Percentiles rank a stretch among this genome's conserved stretches.
Conservation (phyloP, 2,888 invertebrate genomes). For the Vannuccia rotundouncinata region DNA sequence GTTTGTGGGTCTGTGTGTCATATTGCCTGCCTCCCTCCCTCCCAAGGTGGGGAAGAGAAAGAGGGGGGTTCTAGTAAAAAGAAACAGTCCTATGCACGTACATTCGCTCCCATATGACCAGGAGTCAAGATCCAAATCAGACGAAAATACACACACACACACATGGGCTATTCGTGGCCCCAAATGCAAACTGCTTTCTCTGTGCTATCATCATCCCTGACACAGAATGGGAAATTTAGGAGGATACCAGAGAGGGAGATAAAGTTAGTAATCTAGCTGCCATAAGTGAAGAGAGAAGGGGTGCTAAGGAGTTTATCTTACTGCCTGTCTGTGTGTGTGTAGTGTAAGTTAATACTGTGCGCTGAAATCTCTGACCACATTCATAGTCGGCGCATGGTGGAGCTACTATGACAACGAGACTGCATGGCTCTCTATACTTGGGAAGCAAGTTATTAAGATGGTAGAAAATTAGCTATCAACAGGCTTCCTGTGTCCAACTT, state of each 20-base stretch:
- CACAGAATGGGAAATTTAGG: too few relatives aligned
- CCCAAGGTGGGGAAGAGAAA: not conserved
- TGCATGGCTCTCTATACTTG: not conserved
- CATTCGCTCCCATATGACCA: not conserved
- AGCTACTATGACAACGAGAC: not conserved
- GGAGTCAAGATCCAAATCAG: not conserved
- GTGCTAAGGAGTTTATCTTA: not conserved
- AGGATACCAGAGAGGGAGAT: too few relatives aligned
- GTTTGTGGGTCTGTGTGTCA: not conserved
- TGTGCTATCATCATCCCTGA: too few relatives aligned
- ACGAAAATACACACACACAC: not conserved
- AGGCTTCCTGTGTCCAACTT: conserved; percentile 7
- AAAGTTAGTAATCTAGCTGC: not conserved
- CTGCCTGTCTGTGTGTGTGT: not conserved
- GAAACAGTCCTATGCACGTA: not conserved
- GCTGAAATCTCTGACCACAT: conserved; percentile 1
- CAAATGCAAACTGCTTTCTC: too few relatives aligned
- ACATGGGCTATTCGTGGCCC: too few relatives aligned
- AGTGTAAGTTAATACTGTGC: not conserved
- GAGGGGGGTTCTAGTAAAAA: not conserved
- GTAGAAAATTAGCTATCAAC: conserved; percentile 20
- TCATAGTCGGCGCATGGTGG: not conserved
- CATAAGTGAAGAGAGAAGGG: not conserved
- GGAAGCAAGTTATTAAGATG: not conserved
- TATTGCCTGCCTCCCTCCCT: not conserved